Evolutionary conservation across 1,140 invertebrate genomes (phyloP), one percentile per base, ranked within the genome.

Genomic region (Schlechtendalia chinensis): DNA sequence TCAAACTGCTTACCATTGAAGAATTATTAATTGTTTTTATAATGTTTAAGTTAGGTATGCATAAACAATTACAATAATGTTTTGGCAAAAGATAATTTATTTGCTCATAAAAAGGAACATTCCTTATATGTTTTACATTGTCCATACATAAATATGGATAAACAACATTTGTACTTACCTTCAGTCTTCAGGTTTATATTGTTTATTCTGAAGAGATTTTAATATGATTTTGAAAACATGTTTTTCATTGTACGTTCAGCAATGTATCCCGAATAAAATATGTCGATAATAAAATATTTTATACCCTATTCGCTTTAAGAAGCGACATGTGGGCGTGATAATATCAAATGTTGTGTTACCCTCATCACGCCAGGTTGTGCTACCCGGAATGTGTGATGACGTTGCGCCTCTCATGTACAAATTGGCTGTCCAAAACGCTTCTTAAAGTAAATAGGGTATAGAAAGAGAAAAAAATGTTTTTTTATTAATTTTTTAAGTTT

Each of bases 1-100:
- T 45, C 8, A 79, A 45, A 61, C 45, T 24, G 56, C 56, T 63
- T 79, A 79, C 75, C 75, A 79, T 79, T 47, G 8, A 79, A 61
- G 58, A 79, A 79, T 79, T 79, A 79, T 79, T 79, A 63, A 77
- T 79, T 79, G 56, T 79, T 79, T 63, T 77, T 77, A 77, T 77
- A 59, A 79, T 79, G 24, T 61, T 79, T 79, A 79, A 79, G 75
- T 61, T 45, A 79, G 39, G n/a, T 77, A 63, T 8, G 61, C 17
- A 79, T 59, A 77, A 77, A 77, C 8, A 58, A 59, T 59, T 58
- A 59, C 54, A 77, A 77, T 77, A 45, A 59, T 39, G 17, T 79
- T 47, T 63, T 79, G 58, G 58, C 72, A 79, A 79, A 59, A 79
- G 4, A 22, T 61, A 79, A 79, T 61, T 59, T 17, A 79, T 63